Evolutionary conservation across 2,888 invertebrate species (phyloP).

Genomic region (Eupithecia vulgata): DNA sequence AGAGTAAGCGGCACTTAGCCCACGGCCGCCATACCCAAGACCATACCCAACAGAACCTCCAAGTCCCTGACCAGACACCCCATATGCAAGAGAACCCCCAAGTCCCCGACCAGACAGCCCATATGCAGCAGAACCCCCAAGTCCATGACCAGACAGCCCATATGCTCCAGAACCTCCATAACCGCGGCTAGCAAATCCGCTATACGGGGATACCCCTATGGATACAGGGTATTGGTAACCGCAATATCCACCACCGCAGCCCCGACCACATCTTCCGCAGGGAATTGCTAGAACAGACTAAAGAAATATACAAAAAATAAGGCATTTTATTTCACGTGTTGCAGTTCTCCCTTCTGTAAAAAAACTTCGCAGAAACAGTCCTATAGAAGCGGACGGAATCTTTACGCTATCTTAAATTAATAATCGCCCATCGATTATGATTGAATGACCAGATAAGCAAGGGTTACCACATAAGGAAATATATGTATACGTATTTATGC

Average conservation of each 20-base stretch:
- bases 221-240: neutral
- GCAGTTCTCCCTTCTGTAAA: neutral
- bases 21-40: neutral
- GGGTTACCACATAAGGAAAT: no score
- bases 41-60: neutral
- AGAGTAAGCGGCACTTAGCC: neutral
- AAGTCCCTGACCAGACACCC: neutral
- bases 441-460: no score
- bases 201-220: neutral
- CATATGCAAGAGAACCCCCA: neutral
- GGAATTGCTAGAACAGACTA: slow-evolving; percentile 28
- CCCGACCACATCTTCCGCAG: slow-evolving; percentile 38
- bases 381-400: neutral
- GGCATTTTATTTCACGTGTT: neutral
- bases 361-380: neutral
- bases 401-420: neutral
- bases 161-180: neutral
- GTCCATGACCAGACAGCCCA: neutral
- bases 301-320: neutral
- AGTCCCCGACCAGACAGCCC: neutral
- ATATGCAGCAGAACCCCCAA: neutral
- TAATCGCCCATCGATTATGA: neutral
- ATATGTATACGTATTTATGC: no score
- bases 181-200: neutral
- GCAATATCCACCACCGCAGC: slow-evolving; percentile 29